These are phyloP conservation scores for Belgica antarctica DNA, from an alignment of 2,888 invertebrate genomes.

Conservation along the genomic window DNA sequence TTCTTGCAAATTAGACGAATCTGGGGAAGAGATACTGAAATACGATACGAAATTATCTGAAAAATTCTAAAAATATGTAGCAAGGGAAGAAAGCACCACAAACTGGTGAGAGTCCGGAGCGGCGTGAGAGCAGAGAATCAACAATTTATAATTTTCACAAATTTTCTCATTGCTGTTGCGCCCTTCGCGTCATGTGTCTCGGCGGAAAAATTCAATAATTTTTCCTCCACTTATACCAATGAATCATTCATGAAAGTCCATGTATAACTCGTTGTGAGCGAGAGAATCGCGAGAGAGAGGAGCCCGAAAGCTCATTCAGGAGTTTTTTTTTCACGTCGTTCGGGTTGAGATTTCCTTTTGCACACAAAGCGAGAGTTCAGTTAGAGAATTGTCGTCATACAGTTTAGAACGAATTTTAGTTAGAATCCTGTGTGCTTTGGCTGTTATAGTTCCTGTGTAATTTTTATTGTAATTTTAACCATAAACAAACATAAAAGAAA, in stretches of 20 bases:
- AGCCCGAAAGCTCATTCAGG: neutral
- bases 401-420: conserved; percentile 44
- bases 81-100: too few relatives aligned
- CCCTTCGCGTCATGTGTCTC: neutral
- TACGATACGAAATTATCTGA: neutral
- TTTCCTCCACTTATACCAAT: neutral
- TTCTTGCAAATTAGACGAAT: conserved; percentile 34
- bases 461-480: conserved; percentile 42
- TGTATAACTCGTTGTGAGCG: neutral
- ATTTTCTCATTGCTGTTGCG: neutral
- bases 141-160: conserved; percentile 13
- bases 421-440: conserved; percentile 44
- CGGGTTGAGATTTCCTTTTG: neutral
- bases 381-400: conserved; percentile 44
- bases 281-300: neutral
- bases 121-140: conserved; percentile 18
- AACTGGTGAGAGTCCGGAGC: neutral
- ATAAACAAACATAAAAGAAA: conserved; percentile 29
- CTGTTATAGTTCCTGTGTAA: conserved; percentile 43
- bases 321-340: neutral
- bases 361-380: conserved; percentile 27
- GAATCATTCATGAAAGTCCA: conserved; percentile 24
- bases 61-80: too few relatives aligned
- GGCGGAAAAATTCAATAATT: conserved; percentile 20
- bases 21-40: neutral